phyloP scores from a whole-genome alignment of 2,797 vertebrate genomes.

The Acrossocheilus fasciatus region DNA sequence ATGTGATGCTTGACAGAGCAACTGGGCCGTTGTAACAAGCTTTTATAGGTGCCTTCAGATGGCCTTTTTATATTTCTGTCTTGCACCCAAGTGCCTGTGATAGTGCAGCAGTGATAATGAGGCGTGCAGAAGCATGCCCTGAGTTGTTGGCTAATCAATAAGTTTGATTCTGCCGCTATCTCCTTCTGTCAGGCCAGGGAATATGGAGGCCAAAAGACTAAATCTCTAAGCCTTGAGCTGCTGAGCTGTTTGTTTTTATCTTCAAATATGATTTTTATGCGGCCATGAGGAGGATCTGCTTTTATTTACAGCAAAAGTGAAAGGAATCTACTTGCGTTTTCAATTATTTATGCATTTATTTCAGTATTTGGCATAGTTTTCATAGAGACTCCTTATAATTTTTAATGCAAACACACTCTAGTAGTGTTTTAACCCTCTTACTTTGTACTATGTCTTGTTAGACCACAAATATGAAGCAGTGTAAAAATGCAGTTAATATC shows the following conservation, averaged over 20 bases:
- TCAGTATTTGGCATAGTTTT: constrained; percentile 18
- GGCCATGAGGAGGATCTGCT: constrained; percentile 27
- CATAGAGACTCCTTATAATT: background rate
- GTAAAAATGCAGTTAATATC: constrained; percentile 14
- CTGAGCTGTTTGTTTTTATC: constrained; percentile 70
- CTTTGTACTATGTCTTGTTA: background rate
- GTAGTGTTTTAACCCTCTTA: background rate
- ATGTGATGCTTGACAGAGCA: background rate
- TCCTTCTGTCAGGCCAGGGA: constrained; percentile 40
- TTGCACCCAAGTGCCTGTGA: constrained; percentile 45
- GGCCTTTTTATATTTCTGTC: constrained; percentile 44
- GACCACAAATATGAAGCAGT: background rate
- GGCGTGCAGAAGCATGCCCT: constrained; percentile 44
- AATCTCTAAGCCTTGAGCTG: constrained; percentile 64
- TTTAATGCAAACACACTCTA: background rate
- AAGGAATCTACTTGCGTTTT: background rate
- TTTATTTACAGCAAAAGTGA: constrained; percentile 43
- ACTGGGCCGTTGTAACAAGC: constrained; percentile 14
- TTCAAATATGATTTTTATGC: constrained; percentile 71
- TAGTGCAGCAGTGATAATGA: constrained; percentile 49
- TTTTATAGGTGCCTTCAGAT: constrained; percentile 18
- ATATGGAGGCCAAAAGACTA: constrained; percentile 27
- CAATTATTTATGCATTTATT: constrained; percentile 17
- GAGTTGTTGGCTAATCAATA: constrained; percentile 51
- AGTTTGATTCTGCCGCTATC: constrained; percentile 40